A percentile compares a stretch with the other conserved stretches of the same genome.
phyloP scores from a whole-genome alignment of 1,140 invertebrate genomes.

The Goniozus legneri region DNA sequence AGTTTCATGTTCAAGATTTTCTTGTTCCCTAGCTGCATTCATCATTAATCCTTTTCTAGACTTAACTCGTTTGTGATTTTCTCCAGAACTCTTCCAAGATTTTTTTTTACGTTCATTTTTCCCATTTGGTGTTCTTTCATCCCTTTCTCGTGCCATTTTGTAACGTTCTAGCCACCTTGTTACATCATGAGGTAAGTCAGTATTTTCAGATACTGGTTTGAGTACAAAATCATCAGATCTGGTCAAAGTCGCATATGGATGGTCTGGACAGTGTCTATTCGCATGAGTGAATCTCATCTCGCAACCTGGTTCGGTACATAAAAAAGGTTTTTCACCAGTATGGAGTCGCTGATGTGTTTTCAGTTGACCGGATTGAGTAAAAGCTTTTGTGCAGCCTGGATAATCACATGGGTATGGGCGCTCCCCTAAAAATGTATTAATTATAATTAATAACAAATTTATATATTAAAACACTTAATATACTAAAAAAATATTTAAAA shows the following conservation, averaged over 20 bases:
- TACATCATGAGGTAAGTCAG: conserved; percentile 57
- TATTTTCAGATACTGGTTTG: conserved; percentile 53
- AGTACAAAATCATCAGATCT: conserved; percentile 58
- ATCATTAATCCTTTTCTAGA: conserved; percentile 50
- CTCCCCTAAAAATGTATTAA: conserved; percentile 68
- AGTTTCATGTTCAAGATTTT: conserved; percentile 40
- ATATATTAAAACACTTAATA: no score
- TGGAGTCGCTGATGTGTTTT: conserved; percentile 81
- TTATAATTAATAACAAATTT: no score
- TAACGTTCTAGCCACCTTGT: conserved; percentile 60
- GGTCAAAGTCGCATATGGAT: conserved; percentile 60
- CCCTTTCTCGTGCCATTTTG: conserved; percentile 47
- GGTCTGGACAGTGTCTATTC: conserved; percentile 71
- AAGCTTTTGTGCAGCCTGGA: conserved; percentile 71
- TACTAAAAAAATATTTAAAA: no score
- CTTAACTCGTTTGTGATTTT: conserved; percentile 40
- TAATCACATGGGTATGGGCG: conserved; percentile 76
- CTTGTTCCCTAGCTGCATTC: conserved; percentile 44
- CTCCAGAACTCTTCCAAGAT: conserved; percentile 40
- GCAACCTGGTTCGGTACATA: conserved; percentile 67
- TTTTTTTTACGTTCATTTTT: conserved; percentile 49
- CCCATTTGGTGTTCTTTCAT: conserved; percentile 52
- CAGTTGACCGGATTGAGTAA: conserved; percentile 80
- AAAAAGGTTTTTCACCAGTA: conserved; percentile 80
- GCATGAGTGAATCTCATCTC: conserved; percentile 76